Evolutionary conservation across 2,888 invertebrate species (phyloP).

Genomic region (Sthenelais limicola): DNA sequence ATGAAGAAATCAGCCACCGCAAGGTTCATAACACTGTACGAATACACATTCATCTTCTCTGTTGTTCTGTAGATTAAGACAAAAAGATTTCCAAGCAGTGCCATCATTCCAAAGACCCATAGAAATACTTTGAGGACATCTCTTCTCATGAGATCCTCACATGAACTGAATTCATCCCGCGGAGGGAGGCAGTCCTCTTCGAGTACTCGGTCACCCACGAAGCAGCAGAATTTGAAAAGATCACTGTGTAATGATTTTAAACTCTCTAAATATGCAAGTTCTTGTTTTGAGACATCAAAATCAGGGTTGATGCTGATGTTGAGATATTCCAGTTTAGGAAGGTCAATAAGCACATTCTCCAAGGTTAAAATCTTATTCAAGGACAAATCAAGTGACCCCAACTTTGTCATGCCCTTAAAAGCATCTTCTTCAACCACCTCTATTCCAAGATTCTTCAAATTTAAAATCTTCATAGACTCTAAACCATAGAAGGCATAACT

Average conservation of each 20-base stretch:
- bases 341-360: background rate
- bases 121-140: slow-evolving; percentile 50
- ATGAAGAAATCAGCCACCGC: slow-evolving; percentile 55
- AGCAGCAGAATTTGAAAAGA: slow-evolving; percentile 42
- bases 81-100: slow-evolving; percentile 51
- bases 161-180: slow-evolving; percentile 55
- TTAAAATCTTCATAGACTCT: background rate
- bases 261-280: background rate
- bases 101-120: slow-evolving; percentile 52
- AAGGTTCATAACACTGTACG: slow-evolving; percentile 47
- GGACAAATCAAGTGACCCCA: background rate
- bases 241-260: slow-evolving; percentile 39
- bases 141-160: slow-evolving; percentile 55
- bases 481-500: slow-evolving; percentile 21
- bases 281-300: background rate
- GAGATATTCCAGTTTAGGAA: background rate
- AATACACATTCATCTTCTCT: slow-evolving; percentile 34
- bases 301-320: slow-evolving; percentile 7
- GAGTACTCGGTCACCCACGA: slow-evolving; percentile 12
- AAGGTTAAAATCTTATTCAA: background rate
- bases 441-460: background rate
- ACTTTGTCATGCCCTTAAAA: background rate
- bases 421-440: background rate
- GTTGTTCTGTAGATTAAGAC: slow-evolving; percentile 47
- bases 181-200: slow-evolving; percentile 57